A percentile compares a stretch with the other conserved stretches of the same genome.
Conservation (phyloP, 2,113 vertebrate species). For the Poecile atricapillus region DNA sequence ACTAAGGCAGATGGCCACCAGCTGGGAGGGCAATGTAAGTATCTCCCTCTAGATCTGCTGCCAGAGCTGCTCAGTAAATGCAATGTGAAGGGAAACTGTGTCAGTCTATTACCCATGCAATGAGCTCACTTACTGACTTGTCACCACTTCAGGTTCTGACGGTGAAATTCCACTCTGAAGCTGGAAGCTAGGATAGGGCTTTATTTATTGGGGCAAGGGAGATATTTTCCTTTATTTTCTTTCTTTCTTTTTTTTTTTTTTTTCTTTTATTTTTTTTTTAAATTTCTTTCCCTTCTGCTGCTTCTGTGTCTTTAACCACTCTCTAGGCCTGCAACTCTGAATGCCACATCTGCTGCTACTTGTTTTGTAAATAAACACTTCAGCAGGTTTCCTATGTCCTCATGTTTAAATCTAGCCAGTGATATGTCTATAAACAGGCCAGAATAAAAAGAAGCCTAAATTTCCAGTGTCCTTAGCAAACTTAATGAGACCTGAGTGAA, state of each 20-base stretch:
- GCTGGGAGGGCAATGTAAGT: constrained; percentile 72
- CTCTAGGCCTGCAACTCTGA: neutral
- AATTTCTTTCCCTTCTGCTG: neutral
- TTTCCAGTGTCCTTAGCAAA: constrained; percentile 19
- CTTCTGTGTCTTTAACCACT: neutral
- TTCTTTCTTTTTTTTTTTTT: neutral
- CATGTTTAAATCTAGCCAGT: neutral
- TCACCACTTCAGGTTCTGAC: constrained; percentile 28
- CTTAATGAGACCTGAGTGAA: neutral
- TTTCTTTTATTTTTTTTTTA: too few species aligned
- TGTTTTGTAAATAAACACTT: constrained; percentile 7
- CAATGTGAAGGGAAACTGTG: constrained; percentile 9
- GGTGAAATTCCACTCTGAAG: neutral
- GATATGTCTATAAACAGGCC: neutral
- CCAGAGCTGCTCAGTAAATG: constrained; percentile 53
- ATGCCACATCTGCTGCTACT: neutral
- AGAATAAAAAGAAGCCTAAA: neutral
- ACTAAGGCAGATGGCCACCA: constrained; percentile 80
- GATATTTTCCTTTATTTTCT: neutral
- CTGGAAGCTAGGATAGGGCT: neutral
- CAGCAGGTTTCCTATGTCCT: neutral
- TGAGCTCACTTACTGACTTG: constrained; percentile 44
- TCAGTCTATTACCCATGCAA: constrained; percentile 4
- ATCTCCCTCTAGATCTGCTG: constrained; percentile 43
- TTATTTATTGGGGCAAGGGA: neutral